Conservation (phyloP, 2,888 invertebrate species). For the Pyrgus malvae region DNA sequence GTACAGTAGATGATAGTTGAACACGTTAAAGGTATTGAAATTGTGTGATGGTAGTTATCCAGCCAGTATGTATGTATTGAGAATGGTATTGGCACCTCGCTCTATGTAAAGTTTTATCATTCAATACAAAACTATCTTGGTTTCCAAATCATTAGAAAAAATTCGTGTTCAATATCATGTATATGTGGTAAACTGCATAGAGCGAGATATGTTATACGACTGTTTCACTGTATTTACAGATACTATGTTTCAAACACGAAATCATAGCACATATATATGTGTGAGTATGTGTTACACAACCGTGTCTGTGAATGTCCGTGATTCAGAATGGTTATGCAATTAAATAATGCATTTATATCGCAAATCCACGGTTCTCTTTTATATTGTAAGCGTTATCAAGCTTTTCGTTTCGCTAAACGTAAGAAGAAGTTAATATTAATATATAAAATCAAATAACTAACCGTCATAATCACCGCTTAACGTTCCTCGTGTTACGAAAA, state of each 20-base stretch:
- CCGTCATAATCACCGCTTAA: constrained; percentile 40
- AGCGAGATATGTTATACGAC: constrained; percentile 9
- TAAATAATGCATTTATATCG: constrained; percentile 72
- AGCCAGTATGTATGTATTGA: constrained; percentile 70
- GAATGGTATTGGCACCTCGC: constrained; percentile 36
- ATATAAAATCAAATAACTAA: constrained; percentile 10
- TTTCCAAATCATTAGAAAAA: no score
- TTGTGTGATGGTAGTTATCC: constrained; percentile 10
- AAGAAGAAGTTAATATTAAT: constrained; percentile 31
- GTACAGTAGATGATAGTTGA: no score
- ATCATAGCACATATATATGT: not conserved
- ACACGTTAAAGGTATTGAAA: not conserved
- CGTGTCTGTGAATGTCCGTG: constrained; percentile 25
- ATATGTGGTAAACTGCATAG: not conserved
- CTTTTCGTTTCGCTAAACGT: constrained; percentile 39
- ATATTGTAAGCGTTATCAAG: constrained; percentile 33
- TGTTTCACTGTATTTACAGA: constrained; percentile 3
- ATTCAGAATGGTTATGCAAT: constrained; percentile 46
- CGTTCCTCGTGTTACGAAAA: constrained; percentile 40
- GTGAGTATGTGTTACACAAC: constrained; percentile 1
- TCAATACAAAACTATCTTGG: constrained; percentile 37
- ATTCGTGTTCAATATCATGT: no score
- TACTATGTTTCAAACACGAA: not conserved
- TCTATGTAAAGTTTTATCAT: constrained; percentile 23
- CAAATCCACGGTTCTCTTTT: constrained; percentile 54